Conservation (phyloP, 2,888 invertebrate genomes). For the Conops quadrifasciatus region DNA sequence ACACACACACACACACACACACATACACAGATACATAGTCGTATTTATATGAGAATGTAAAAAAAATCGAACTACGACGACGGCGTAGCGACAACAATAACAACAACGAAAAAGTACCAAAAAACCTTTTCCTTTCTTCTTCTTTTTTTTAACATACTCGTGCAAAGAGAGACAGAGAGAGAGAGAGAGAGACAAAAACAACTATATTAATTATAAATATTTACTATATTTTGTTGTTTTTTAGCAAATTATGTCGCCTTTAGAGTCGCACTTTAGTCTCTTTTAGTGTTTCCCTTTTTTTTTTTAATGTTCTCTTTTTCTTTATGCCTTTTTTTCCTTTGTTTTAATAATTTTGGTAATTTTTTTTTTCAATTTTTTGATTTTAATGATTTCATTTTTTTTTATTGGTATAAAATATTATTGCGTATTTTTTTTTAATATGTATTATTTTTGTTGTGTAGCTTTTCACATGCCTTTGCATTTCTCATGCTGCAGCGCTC, state of each 20-base stretch:
- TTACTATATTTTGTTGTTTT: background rate
- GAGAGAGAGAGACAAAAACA: background rate
- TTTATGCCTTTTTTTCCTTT: no score
- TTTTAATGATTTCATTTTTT: no score
- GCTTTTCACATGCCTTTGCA: no score
- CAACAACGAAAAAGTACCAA: background rate
- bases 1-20: background rate
- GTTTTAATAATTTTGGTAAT: no score
- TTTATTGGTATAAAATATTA: no score
- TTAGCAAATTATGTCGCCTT: background rate
- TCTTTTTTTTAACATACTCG: background rate
- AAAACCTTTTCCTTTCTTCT: background rate
- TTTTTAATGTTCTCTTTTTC: no score
- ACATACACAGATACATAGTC: background rate
- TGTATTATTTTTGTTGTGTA: no score
- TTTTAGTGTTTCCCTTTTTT: conserved; percentile 1
- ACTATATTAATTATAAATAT: background rate
- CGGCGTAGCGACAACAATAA: background rate
- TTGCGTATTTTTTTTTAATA: no score
- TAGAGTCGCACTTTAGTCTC: background rate
- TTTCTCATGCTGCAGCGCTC: no score
- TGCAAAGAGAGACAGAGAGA: background rate
- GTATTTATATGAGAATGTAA: background rate
- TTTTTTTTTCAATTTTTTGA: no score
- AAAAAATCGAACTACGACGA: background rate